A percentile compares a stretch with the other conserved stretches of the same genome.
phyloP scores from a whole-genome alignment of 2,888 invertebrate genomes.

The Adela reaumurella region DNA sequence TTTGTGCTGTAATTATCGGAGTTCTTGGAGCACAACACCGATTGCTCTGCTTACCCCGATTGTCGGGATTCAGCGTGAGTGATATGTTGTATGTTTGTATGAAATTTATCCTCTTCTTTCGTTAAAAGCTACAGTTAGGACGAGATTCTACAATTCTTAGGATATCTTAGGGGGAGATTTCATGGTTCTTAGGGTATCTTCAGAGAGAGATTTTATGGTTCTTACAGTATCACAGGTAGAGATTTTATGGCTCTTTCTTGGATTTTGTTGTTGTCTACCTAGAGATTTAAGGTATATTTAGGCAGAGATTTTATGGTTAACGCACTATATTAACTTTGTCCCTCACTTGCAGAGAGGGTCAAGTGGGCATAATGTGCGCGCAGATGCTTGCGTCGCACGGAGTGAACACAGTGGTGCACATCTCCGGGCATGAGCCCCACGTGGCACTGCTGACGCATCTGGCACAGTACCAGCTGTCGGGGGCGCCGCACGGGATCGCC shows the following conservation, averaged over 20 bases:
- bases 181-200: no score
- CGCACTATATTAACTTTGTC: background rate
- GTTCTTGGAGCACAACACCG: no score
- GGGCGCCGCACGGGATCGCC: slow-evolving; percentile 42
- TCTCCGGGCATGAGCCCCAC: slow-evolving; percentile 10
- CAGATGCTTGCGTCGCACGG: slow-evolving; percentile 82
- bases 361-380: slow-evolving; percentile 64
- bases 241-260: background rate
- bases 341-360: slow-evolving; percentile 2
- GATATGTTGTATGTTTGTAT: no score
- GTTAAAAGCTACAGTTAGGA: no score
- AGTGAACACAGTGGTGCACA: slow-evolving; percentile 60
- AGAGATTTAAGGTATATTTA: background rate
- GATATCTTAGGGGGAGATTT: no score
- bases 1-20: no score
- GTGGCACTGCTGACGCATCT: slow-evolving; percentile 13
- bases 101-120: no score
- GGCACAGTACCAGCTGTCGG: slow-evolving; percentile 64
- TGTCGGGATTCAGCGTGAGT: no score
- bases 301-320: background rate
- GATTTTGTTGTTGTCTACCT: background rate
- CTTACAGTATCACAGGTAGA: no score
- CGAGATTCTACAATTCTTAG: no score
- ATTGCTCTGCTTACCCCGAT: no score
- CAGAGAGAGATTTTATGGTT: no score